Evolutionary conservation across 2,888 invertebrate genomes (phyloP), one percentile per base, ranked within the genome.

Genomic region (Epicampocera succincta): DNA sequence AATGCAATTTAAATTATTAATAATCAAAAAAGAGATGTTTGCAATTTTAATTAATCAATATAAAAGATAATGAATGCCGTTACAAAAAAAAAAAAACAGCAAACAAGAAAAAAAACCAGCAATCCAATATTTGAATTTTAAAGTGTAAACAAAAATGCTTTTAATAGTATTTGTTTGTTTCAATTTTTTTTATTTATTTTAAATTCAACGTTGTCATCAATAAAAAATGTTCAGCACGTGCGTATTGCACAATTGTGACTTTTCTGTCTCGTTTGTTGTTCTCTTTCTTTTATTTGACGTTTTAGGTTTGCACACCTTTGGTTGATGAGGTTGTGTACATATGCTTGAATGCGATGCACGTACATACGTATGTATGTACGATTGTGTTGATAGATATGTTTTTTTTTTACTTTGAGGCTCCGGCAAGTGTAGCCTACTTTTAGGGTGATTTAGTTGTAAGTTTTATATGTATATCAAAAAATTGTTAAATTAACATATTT

Each of bases 161-260:
- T 68, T n/a, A 42, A 52, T 12, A 40, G 17, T 44, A 68, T 44
- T 44, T 19, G n/a, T n/a, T n/a, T n/a, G n/a, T n/a, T n/a, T n/a
- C n/a, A n/a, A n/a, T 3, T 15, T 1, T 17, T 17, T 33, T 4
- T 46, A 33, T 12, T 21, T 56, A 46, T 40, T 17, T 21, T 33
- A 19, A 19, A 29, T 25, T 58, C 56, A 29, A 17, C 58, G 42
- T 17, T 65, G 54, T 74, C 54, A 74, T 65, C 40, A 44, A 19
- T 58, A 66, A 48, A 65, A 66, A 61, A 66, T 52, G 42, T 61
- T 68, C 50, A 52, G 68, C 75, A 76, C 75, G 75, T 76, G 75
- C 61, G 75, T 76, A 50, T 76, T 76, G 60, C 44, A n/a, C 25
- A 33, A 42, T 52, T 52, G 15, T 44, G 33, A 19, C 48, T 40